These are phyloP conservation scores for Corythoichthys haematopterus DNA, from an alignment of 2,113 vertebrate species.

Conservation along the genomic window DNA sequence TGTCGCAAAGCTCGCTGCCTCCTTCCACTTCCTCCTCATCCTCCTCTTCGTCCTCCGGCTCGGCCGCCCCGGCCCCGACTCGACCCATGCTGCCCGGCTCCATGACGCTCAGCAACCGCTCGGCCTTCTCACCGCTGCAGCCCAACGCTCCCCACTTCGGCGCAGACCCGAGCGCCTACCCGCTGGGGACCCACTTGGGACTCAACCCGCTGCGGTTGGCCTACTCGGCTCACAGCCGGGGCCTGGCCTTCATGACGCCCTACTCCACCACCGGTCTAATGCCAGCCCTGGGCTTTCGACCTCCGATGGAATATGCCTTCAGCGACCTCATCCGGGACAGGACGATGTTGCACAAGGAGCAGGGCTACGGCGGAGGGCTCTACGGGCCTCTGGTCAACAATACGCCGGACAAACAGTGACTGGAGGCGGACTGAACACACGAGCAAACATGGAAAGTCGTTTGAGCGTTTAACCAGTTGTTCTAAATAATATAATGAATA, in stretches of 20 bases:
- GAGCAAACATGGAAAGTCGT: background rate
- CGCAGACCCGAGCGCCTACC: conserved; percentile 83
- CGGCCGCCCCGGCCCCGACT: conserved; percentile 44
- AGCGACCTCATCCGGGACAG: conserved; percentile 97
- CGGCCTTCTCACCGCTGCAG: conserved; percentile 94
- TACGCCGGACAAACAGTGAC: conserved; percentile 90
- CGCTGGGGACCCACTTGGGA: conserved; percentile 87
- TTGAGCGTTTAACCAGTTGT: background rate
- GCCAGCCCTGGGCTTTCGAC: conserved; percentile 94
- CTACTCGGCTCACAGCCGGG: conserved; percentile 95
- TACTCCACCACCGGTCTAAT: conserved; percentile 95
- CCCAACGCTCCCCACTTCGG: conserved; percentile 91
- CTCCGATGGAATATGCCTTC: conserved; percentile 98
- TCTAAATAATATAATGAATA: background rate
- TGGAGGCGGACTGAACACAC: background rate
- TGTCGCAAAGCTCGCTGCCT: conserved; percentile 73
- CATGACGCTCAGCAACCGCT: conserved; percentile 93
- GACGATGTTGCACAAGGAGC: conserved; percentile 91
- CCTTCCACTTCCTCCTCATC: conserved; percentile 30
- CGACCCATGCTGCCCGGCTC: conserved; percentile 87
- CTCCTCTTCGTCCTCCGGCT: conserved; percentile 59
- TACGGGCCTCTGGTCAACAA: conserved; percentile 96
- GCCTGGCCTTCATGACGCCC: conserved; percentile 96
- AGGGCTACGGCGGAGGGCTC: conserved; percentile 81
- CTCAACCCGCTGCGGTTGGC: conserved; percentile 94